These are phyloP conservation scores for Tiliacea aurago DNA, from an alignment of 2,888 invertebrate species.

Conservation along the genomic window DNA sequence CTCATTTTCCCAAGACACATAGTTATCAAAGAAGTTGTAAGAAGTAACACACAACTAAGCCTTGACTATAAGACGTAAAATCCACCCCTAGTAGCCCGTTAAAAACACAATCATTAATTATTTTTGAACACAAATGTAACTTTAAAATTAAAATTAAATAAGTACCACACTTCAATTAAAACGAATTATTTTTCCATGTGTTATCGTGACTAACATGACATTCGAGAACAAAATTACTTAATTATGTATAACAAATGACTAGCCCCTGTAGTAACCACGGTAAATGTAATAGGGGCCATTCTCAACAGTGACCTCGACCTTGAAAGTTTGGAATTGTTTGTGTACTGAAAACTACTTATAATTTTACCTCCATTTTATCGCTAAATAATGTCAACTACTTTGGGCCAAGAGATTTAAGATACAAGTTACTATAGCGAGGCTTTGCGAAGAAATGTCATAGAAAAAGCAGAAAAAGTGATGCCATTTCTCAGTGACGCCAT, in stretches of 20 bases:
- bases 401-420: too few relatives aligned
- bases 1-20: not conserved
- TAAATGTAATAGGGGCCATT: not conserved
- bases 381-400: not conserved
- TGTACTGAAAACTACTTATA: not conserved
- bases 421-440: too few relatives aligned
- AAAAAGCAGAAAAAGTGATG: too few relatives aligned
- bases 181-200: constrained; percentile 5
- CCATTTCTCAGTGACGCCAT: too few relatives aligned
- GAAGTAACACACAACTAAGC: not conserved
- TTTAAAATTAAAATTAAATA: constrained; percentile 4
- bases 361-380: not conserved
- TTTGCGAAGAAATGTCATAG: too few relatives aligned
- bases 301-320: constrained; percentile 21
- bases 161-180: constrained; percentile 15
- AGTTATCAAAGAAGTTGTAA: not conserved
- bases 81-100: not conserved
- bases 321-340: constrained; percentile 13
- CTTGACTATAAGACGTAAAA: not conserved
- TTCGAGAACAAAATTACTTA: constrained; percentile 26
- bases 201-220: constrained; percentile 30
- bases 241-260: constrained; percentile 19
- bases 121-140: not conserved
- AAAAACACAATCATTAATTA: not conserved
- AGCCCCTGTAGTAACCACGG: not conserved